These are phyloP conservation scores for Trichacis sp. DNA, from an alignment of 2,888 invertebrate species.

Conservation along the genomic window DNA sequence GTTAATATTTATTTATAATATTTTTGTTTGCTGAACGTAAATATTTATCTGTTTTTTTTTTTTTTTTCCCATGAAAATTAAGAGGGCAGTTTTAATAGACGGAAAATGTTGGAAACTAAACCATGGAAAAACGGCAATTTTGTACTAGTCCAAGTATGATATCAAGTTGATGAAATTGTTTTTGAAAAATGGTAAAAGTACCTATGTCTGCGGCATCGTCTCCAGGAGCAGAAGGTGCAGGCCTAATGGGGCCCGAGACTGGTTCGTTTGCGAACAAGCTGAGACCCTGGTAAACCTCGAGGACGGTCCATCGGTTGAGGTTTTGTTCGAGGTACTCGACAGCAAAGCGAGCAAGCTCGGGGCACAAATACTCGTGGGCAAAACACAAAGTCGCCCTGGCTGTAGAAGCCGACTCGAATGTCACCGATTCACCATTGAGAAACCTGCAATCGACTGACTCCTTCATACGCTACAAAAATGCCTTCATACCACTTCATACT, in stretches of 20 bases:
- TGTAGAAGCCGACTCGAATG: slow-evolving; percentile 75
- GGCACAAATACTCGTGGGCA: slow-evolving; percentile 81
- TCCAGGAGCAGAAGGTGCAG: slow-evolving; percentile 69
- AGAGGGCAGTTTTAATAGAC: too few relatives aligned
- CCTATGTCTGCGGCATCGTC: slow-evolving; percentile 59
- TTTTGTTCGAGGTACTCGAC: slow-evolving; percentile 76
- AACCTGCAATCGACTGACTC: too few relatives aligned
- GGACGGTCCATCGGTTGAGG: slow-evolving; percentile 75
- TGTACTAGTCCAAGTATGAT: too few relatives aligned
- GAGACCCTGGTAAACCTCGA: slow-evolving; percentile 75
- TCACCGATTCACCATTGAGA: slow-evolving; percentile 75
- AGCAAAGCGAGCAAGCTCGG: slow-evolving; percentile 77
- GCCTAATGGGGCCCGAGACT: slow-evolving; percentile 53
- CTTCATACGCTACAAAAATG: too few relatives aligned
- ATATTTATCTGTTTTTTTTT: too few relatives aligned
- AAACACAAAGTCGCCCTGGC: slow-evolving; percentile 80
- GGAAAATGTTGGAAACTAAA: too few relatives aligned
- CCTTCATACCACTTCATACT: too few relatives aligned
- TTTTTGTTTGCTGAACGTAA: too few relatives aligned
- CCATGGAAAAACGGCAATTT: too few relatives aligned
- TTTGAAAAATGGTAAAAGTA: slow-evolving; percentile 21
- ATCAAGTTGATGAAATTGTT: too few relatives aligned
- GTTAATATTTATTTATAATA: too few relatives aligned
- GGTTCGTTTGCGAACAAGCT: slow-evolving; percentile 57
- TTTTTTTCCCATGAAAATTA: too few relatives aligned